A percentile compares a stretch with the other conserved stretches of the same genome.
Evolutionary conservation across 2,113 vertebrate species (phyloP).

Genomic region (Paracanthobrama guichenoti): DNA sequence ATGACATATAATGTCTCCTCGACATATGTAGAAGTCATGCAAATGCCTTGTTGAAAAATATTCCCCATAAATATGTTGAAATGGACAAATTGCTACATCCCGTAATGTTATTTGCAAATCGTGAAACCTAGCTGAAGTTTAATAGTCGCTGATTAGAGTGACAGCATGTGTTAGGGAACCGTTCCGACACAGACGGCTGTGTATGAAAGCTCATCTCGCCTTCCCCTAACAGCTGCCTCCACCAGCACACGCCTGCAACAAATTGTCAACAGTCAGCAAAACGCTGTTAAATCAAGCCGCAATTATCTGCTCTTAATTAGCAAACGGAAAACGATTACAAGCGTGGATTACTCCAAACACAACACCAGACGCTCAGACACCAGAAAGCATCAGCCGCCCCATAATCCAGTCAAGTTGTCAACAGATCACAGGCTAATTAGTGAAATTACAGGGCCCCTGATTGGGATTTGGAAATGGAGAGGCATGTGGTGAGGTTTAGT

Average conservation of each 20-base stretch:
- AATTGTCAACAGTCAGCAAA: slow-evolving; percentile 66
- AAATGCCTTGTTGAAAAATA: slow-evolving; percentile 18
- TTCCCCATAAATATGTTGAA: background rate
- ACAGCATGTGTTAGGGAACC: slow-evolving; percentile 25
- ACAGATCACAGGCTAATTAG: slow-evolving; percentile 54
- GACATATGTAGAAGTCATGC: background rate
- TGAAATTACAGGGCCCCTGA: slow-evolving; percentile 53
- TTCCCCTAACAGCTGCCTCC: slow-evolving; percentile 40
- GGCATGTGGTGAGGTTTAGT: slow-evolving; percentile 7
- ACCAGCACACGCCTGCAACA: slow-evolving; percentile 39
- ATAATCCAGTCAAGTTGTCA: slow-evolving; percentile 55
- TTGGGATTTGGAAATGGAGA: slow-evolving; percentile 33
- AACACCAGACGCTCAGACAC: slow-evolving; percentile 25
- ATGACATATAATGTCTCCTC: background rate
- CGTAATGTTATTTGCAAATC: background rate
- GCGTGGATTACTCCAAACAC: slow-evolving; percentile 68
- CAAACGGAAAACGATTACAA: slow-evolving; percentile 72
- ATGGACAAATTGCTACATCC: slow-evolving; percentile 25
- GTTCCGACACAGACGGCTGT: background rate
- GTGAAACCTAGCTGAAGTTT: slow-evolving; percentile 5
- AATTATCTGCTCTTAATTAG: slow-evolving; percentile 78
- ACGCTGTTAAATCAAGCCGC: slow-evolving; percentile 66
- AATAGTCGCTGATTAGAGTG: slow-evolving; percentile 22
- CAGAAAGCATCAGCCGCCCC: slow-evolving; percentile 15
- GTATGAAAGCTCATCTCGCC: slow-evolving; percentile 32